A percentile compares a stretch with the other conserved stretches of the same genome.
Evolutionary conservation across 2,888 invertebrate species (phyloP).

Genomic region (Phyllotreta cruciferae): DNA sequence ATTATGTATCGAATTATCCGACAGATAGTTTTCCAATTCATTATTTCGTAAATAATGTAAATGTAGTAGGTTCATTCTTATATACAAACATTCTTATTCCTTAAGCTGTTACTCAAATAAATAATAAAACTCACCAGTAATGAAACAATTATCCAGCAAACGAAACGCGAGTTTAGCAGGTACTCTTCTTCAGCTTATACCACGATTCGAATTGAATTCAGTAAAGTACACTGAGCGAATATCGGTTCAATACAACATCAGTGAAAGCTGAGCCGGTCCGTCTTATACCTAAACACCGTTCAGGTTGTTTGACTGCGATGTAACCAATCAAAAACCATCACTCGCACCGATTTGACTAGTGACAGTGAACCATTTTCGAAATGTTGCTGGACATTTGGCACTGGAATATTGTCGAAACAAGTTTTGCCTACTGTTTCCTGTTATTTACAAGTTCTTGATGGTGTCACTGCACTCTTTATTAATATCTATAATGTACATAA

Average conservation of each 20-base stretch:
- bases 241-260: conserved; percentile 33
- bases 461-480: background rate
- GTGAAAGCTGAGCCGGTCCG: conserved; percentile 37
- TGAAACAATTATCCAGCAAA: background rate
- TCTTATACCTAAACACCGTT: conserved; percentile 47
- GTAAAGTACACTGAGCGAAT: conserved; percentile 20
- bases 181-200: no score
- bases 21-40: conserved; percentile 14
- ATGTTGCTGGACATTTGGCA: no score
- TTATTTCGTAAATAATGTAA: no score
- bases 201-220: background rate
- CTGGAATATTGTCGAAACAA: background rate
- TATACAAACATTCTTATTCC: no score
- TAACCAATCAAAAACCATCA: conserved; percentile 39
- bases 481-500: no score
- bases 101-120: no score
- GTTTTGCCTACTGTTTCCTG: conserved; percentile 15
- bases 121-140: conserved; percentile 17
- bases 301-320: conserved; percentile 41
- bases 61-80: no score
- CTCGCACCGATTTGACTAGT: conserved; percentile 40
- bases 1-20: conserved; percentile 14
- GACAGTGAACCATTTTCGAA: background rate
- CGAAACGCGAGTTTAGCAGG: no score
- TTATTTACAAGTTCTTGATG: background rate